Evolutionary conservation across 2,888 invertebrate genomes (phyloP).

Genomic region (Saturnia pavonia): DNA sequence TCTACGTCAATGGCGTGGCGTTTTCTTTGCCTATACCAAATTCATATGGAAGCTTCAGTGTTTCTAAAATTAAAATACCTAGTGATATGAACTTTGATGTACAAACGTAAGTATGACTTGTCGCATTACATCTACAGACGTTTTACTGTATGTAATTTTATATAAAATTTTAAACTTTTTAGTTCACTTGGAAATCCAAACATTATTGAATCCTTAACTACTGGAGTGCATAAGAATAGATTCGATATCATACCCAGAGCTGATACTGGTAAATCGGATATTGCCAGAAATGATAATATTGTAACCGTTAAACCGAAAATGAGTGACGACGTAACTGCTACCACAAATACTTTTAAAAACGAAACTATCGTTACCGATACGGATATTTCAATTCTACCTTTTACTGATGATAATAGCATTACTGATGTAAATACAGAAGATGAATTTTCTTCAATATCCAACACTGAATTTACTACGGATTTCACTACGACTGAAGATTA

Average conservation of each 20-base stretch:
- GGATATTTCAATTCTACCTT: neutral
- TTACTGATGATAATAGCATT: conserved; percentile 11
- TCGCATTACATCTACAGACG: neutral
- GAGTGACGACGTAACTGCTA: neutral
- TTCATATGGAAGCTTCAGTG: neutral
- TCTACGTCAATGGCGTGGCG: neutral
- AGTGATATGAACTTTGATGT: neutral
- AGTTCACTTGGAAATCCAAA: neutral
- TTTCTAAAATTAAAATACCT: neutral
- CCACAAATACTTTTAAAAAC: neutral
- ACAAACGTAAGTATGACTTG: conserved; percentile 8
- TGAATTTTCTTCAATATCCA: neutral
- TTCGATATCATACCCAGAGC: neutral
- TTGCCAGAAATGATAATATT: neutral
- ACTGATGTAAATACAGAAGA: conserved; percentile 9
- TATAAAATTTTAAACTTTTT: neutral
- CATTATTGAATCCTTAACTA: neutral
- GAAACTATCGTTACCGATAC: neutral
- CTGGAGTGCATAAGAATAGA: neutral
- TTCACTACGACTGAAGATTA: conserved; percentile 25
- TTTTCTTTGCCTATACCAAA: neutral
- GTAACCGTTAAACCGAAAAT: neutral
- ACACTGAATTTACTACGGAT: conserved; percentile 26
- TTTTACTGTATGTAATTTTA: neutral
- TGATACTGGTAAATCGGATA: neutral